These are phyloP conservation scores for Acrossocheilus fasciatus DNA, from an alignment of 2,797 vertebrate genomes.

Conservation along the genomic window DNA sequence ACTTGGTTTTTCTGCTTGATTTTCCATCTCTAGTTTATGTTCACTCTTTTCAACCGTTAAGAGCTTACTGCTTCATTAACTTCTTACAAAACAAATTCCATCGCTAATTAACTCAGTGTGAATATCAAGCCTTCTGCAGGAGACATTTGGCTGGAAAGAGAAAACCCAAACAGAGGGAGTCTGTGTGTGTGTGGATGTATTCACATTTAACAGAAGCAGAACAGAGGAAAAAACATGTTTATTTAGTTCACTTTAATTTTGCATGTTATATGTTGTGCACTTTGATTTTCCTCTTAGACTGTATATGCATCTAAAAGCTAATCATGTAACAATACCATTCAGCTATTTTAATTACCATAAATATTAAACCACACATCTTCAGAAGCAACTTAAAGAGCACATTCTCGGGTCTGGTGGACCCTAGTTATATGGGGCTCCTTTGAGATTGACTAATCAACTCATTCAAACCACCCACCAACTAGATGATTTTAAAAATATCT, in stretches of 20 bases:
- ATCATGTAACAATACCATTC: not conserved
- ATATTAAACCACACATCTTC: not conserved
- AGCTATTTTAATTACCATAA: not conserved
- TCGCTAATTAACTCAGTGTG: slow-evolving; percentile 31
- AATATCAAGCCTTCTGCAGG: slow-evolving; percentile 34
- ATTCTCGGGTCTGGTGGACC: not conserved
- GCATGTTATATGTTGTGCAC: not conserved
- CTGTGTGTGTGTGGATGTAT: slow-evolving; percentile 16
- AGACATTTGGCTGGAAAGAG: slow-evolving; percentile 5
- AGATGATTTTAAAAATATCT: not conserved
- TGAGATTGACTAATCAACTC: not conserved
- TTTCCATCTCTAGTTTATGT: slow-evolving; percentile 19
- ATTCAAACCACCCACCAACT: not conserved
- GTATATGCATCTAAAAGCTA: not conserved
- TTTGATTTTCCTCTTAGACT: not conserved
- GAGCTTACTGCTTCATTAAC: slow-evolving; percentile 15
- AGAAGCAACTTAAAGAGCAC: not conserved
- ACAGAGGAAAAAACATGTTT: slow-evolving; percentile 8
- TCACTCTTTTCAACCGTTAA: slow-evolving; percentile 22
- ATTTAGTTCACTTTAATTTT: not conserved
- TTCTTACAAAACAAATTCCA: slow-evolving; percentile 15
- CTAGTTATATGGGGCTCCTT: not conserved
- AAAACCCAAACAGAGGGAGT: not conserved
- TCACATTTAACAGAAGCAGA: slow-evolving; percentile 9
- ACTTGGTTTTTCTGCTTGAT: not conserved